phyloP scores from a whole-genome alignment of 2,113 vertebrate species.

The Podocnemis expansa region DNA sequence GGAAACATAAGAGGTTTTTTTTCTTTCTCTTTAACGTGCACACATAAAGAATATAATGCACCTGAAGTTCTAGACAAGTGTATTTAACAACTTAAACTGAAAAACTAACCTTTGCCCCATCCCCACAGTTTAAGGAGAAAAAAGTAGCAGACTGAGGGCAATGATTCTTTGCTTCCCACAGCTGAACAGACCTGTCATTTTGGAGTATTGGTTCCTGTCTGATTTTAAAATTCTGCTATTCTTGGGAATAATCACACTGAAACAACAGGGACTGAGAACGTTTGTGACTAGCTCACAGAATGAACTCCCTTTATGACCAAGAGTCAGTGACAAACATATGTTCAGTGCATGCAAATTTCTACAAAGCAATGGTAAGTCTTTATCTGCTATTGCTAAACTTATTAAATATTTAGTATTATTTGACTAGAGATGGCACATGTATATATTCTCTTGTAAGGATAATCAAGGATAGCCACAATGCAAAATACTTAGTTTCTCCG shows the following conservation, averaged over 20 bases:
- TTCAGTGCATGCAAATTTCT: not conserved
- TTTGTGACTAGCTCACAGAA: not conserved
- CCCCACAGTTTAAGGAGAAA: not conserved
- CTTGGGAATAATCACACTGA: not conserved
- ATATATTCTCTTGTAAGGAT: constrained; percentile 10
- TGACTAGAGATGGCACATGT: constrained; percentile 28
- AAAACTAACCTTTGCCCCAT: not conserved
- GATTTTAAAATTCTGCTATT: not conserved
- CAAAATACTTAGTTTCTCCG: constrained; percentile 27
- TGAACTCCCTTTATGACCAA: not conserved
- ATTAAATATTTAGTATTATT: constrained; percentile 48
- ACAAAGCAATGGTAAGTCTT: constrained; percentile 39
- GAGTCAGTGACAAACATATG: constrained; percentile 1
- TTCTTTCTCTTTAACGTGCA: constrained; percentile 10
- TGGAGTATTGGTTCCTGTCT: not conserved
- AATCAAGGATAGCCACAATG: constrained; percentile 12
- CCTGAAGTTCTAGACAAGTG: not conserved
- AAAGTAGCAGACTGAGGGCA: not conserved
- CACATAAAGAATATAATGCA: not conserved
- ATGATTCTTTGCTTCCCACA: not conserved
- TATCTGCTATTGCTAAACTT: constrained; percentile 15
- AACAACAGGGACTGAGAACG: constrained; percentile 7
- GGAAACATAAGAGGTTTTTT: not conserved
- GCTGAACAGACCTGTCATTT: not conserved
- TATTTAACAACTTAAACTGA: not conserved